Percentiles rank a stretch among this genome's conserved stretches.
These are phyloP conservation scores for Heliconius erato DNA, from an alignment of 2,888 invertebrate species.

Conservation along the genomic window DNA sequence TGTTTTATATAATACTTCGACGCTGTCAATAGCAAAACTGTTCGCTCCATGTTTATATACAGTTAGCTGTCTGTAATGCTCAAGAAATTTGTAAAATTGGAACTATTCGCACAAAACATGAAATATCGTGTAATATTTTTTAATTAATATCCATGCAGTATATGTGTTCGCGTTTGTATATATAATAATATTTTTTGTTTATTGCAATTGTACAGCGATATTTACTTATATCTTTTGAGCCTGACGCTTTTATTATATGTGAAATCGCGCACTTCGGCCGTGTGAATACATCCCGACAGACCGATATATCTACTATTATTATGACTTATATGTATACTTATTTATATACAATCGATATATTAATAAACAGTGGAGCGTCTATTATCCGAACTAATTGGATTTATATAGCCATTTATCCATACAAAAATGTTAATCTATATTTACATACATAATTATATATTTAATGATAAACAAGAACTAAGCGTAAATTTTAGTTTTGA, in stretches of 20 bases:
- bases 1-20: conserved; percentile 62
- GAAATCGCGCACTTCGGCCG: conserved; percentile 39
- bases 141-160: conserved; percentile 80
- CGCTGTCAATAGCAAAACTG: conserved; percentile 85
- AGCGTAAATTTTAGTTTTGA: background rate
- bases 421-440: background rate
- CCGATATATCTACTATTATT: conserved; percentile 20
- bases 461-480: background rate
- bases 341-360: conserved; percentile 6
- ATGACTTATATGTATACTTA: conserved; percentile 9
- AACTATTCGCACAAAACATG: conserved; percentile 85
- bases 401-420: too few species aligned
- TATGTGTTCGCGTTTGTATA: conserved; percentile 80
- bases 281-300: conserved; percentile 40
- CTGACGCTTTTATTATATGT: conserved; percentile 44
- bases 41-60: conserved; percentile 79
- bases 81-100: conserved; percentile 81
- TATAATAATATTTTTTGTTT: conserved; percentile 68
- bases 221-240: conserved; percentile 50
- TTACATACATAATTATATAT: background rate
- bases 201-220: conserved; percentile 77
- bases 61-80: conserved; percentile 84
- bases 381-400: conserved; percentile 1
- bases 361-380: background rate
- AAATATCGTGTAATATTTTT: conserved; percentile 64